Evolutionary conservation across 37 sponge, comb jelly and placozoan species (phyloP).

Genomic region (Chondrilla cf. caribensis): DNA sequence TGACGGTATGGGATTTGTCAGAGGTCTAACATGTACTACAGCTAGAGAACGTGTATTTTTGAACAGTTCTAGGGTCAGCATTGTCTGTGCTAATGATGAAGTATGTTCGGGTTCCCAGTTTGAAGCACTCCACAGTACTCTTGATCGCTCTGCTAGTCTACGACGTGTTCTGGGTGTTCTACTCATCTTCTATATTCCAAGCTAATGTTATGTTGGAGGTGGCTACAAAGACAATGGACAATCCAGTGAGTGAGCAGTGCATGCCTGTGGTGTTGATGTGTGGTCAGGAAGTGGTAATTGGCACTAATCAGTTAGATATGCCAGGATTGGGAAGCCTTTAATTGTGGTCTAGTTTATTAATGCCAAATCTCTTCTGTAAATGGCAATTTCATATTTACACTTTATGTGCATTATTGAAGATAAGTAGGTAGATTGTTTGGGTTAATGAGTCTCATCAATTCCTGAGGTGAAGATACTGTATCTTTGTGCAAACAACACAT

Average conservation of each 20-base stretch:
- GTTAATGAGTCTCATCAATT: too few relatives aligned
- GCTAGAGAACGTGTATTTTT: too few relatives aligned
- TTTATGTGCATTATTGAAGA: too few relatives aligned
- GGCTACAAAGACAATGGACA: conserved; percentile 60
- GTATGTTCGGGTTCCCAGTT: conserved; percentile 56
- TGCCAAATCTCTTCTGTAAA: too few relatives aligned
- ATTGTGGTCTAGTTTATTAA: neutral
- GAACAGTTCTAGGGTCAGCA: conserved; percentile 58
- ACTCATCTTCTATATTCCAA: conserved; percentile 58
- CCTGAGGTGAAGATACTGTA: too few relatives aligned
- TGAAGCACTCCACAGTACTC: conserved; percentile 57
- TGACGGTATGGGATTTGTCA: conserved; percentile 46
- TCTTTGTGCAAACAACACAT: too few relatives aligned
- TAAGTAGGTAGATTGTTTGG: too few relatives aligned
- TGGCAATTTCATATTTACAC: too few relatives aligned
- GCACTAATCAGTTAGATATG: too few relatives aligned
- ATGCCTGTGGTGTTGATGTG: neutral
- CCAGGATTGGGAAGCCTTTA: too few relatives aligned
- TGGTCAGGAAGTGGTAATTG: too few relatives aligned
- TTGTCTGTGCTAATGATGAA: conserved; percentile 65
- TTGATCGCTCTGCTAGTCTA: conserved; percentile 55
- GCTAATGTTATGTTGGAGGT: conserved; percentile 80
- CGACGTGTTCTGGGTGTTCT: conserved; percentile 82
- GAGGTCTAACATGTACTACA: too few relatives aligned
- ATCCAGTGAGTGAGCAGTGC: conserved; percentile 61